These are phyloP conservation scores for Hyphantria cunea DNA, from an alignment of 1,140 invertebrate genomes.

Conservation along the genomic window DNA sequence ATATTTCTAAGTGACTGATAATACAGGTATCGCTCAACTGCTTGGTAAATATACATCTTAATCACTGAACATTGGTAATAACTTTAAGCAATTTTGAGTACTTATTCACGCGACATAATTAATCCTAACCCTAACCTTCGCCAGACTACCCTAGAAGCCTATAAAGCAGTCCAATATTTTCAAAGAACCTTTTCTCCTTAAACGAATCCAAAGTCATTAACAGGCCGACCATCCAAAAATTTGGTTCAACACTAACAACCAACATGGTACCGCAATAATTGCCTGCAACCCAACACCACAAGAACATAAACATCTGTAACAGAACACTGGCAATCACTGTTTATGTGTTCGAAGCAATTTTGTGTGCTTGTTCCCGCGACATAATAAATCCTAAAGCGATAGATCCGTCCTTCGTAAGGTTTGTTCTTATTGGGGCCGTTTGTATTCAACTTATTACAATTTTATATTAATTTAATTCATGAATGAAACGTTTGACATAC, in stretches of 20 bases:
- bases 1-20: no score
- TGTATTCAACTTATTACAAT: not conserved
- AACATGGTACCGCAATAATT: conserved; percentile 7
- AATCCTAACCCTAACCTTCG: no score
- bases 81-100: conserved; percentile 63
- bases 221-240: no score
- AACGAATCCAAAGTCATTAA: no score
- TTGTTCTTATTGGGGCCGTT: conserved; percentile 32
- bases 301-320: conserved; percentile 49
- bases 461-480: not conserved
- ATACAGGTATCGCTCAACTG: no score
- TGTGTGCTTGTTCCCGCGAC: conserved; percentile 37
- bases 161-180: no score
- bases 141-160: no score
- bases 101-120: conserved; percentile 50
- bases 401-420: conserved; percentile 47
- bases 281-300: conserved; percentile 15
- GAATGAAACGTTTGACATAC: no score
- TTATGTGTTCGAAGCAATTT: conserved; percentile 68
- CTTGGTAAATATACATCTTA: conserved; percentile 43
- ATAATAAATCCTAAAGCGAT: conserved; percentile 73
- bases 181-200: no score
- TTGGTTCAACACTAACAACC: no score
- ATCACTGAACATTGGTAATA: conserved; percentile 66
- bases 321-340: conserved; percentile 64